A percentile compares a stretch with the other conserved stretches of the same genome.
Conservation (phyloP, 2,888 invertebrate genomes). For the Tiliacea citrago region DNA sequence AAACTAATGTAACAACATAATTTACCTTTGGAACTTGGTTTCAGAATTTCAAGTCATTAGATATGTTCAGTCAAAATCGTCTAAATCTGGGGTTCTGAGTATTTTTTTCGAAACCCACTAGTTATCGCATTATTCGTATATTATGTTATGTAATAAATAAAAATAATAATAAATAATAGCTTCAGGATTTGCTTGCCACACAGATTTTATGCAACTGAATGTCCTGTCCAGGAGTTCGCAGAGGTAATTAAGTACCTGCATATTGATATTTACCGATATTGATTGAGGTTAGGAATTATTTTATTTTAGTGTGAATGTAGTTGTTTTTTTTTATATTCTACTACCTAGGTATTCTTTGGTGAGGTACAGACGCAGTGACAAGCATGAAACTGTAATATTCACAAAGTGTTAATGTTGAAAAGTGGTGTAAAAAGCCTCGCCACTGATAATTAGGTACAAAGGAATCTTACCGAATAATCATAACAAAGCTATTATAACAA, state of each 20-base stretch:
- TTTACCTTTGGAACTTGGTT: neutral
- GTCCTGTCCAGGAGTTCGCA: neutral
- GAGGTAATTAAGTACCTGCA: neutral
- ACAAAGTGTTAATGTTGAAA: slow-evolving; percentile 72
- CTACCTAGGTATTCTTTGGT: slow-evolving; percentile 35
- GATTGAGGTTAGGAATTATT: neutral
- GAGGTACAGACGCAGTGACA: slow-evolving; percentile 68
- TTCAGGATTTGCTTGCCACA: neutral
- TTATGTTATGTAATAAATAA: neutral
- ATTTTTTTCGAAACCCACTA: neutral
- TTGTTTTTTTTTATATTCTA: neutral
- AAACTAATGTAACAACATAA: slow-evolving; percentile 20
- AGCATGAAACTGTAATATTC: slow-evolving; percentile 72
- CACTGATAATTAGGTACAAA: slow-evolving; percentile 79
- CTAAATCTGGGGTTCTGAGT: neutral
- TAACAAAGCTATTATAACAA: slow-evolving; percentile 89
- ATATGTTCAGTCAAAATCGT: neutral
- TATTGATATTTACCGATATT: slow-evolving; percentile 17
- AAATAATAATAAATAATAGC: neutral
- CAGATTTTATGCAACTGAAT: neutral
- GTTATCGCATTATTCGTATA: neutral
- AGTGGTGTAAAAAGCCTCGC: slow-evolving; percentile 68
- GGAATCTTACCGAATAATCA: slow-evolving; percentile 87
- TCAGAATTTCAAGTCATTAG: slow-evolving; percentile 3
- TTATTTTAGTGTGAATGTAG: slow-evolving; percentile 13